Evolutionary conservation across 2,113 vertebrate genomes (phyloP).

Genomic region (Engystomops pustulosus): DNA sequence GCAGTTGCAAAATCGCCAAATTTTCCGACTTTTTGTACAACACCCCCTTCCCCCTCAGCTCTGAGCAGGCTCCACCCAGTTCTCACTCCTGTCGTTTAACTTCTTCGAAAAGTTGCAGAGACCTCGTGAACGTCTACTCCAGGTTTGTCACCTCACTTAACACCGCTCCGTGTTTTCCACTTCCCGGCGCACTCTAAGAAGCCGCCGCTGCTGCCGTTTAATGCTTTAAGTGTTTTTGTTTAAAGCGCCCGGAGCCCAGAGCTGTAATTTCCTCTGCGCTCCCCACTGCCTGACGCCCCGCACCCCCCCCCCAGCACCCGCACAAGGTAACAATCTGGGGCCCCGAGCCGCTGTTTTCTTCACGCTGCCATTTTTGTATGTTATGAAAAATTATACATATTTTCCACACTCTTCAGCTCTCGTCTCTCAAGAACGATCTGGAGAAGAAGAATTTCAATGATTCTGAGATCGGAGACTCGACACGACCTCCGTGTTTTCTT

Average conservation of each 20-base stretch:
- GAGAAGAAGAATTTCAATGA: neutral
- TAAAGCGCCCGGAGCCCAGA: neutral
- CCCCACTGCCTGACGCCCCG: neutral
- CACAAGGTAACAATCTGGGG: neutral
- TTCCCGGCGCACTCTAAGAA: constrained; percentile 4
- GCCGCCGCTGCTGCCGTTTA: neutral
- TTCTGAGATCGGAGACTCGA: neutral
- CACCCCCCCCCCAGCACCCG: neutral
- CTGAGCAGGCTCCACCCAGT: no score
- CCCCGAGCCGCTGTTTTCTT: constrained; percentile 16
- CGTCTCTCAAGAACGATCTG: neutral
- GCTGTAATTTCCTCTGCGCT: constrained; percentile 5
- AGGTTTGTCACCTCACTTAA: no score
- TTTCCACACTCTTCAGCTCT: constrained; percentile 8
- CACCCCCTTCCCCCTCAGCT: no score
- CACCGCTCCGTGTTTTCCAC: no score
- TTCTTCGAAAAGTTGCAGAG: no score
- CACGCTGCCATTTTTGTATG: constrained; percentile 36
- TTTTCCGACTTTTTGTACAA: no score
- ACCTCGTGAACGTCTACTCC: no score
- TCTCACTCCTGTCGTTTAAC: no score
- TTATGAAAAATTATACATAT: constrained; percentile 48
- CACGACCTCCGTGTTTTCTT: neutral
- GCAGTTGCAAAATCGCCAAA: no score
- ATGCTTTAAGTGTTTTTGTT: neutral